Conservation (phyloP, 2,888 invertebrate genomes). For the Lepetodrilus schrolli region DNA sequence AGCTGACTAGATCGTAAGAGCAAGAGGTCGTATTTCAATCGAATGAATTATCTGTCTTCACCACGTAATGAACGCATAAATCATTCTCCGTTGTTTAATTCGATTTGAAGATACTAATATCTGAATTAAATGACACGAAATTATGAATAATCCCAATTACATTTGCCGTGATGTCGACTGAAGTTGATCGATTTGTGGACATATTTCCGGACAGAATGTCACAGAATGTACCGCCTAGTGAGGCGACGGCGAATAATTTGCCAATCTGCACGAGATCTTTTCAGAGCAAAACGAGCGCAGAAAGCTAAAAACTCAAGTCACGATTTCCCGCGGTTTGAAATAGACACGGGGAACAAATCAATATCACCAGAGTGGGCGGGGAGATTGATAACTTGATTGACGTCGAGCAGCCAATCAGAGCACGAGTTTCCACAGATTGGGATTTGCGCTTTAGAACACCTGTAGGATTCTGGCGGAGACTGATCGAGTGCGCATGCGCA, state of each 20-base stretch:
- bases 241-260: too few species aligned
- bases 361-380: conserved; percentile 8
- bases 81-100: not conserved
- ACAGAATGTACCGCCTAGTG: too few species aligned
- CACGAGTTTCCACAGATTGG: conserved; percentile 19
- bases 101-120: not conserved
- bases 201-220: not conserved
- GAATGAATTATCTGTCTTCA: not conserved
- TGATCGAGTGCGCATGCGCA: conserved; percentile 3
- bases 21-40: not conserved
- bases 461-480: not conserved
- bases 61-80: conserved; percentile 6
- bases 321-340: not conserved
- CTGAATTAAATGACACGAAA: not conserved
- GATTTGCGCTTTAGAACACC: conserved; percentile 12
- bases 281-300: too few species aligned
- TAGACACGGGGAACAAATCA: not conserved
- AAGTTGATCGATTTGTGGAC: not conserved
- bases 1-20: not conserved
- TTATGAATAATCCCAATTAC: not conserved
- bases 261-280: too few species aligned
- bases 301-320: not conserved
- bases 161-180: not conserved
- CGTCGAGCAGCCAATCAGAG: conserved; percentile 11
- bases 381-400: conserved; percentile 14